Evolutionary conservation across 2,888 invertebrate genomes (phyloP).

Genomic region (Dyspetes luteomarginatus): DNA sequence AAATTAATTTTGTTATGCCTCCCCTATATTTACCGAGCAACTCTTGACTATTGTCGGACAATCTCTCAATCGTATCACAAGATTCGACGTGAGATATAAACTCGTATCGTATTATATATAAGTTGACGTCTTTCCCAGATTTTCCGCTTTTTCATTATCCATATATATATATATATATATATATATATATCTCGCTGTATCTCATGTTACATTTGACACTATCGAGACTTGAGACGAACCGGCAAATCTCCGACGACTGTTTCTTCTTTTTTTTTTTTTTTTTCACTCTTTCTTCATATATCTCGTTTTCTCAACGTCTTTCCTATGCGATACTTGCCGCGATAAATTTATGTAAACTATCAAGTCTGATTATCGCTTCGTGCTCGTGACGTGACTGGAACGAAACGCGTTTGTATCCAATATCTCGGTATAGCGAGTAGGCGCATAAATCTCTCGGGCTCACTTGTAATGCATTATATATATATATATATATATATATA

Average conservation of each 20-base stretch:
- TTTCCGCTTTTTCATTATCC: background rate
- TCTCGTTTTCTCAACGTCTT: conserved; percentile 7
- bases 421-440: background rate
- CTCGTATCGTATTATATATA: background rate
- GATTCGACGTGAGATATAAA: conserved; percentile 27
- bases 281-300: background rate
- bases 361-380: conserved; percentile 46
- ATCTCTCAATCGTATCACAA: conserved; percentile 12
- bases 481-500: background rate
- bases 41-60: too few relatives aligned
- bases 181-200: conserved; percentile 4
- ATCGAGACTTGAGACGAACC: conserved; percentile 34
- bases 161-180: background rate
- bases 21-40: too few relatives aligned
- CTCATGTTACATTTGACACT: conserved; percentile 28
- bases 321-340: background rate
- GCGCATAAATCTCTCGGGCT: conserved; percentile 10
- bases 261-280: background rate
- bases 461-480: background rate
- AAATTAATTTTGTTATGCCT: too few relatives aligned
- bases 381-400: conserved; percentile 27
- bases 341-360: conserved; percentile 58
- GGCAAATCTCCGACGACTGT: background rate
- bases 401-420: conserved; percentile 27
- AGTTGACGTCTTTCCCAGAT: conserved; percentile 26